Evolutionary conservation across 2,888 invertebrate species (phyloP).

Genomic region (Rhaphigaster nebulosa): DNA sequence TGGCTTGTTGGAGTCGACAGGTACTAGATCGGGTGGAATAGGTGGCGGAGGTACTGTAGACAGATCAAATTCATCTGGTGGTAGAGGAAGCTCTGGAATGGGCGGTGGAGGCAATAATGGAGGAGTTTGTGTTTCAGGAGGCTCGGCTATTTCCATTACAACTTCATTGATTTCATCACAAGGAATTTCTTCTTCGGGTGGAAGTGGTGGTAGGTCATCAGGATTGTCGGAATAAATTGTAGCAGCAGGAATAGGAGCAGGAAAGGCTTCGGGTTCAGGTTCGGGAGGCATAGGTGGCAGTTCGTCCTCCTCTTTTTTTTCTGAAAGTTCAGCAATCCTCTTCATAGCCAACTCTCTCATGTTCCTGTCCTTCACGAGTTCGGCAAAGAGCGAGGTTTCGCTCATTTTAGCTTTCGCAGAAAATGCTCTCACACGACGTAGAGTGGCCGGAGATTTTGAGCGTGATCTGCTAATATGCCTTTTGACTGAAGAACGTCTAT

Average conservation of each 20-base stretch:
- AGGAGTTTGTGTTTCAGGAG: constrained; percentile 58
- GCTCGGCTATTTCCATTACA: constrained; percentile 48
- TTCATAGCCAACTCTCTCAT: constrained; percentile 82
- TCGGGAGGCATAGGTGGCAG: constrained; percentile 62
- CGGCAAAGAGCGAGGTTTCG: constrained; percentile 90
- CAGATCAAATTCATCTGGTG: constrained; percentile 60
- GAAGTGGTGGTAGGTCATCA: constrained; percentile 64
- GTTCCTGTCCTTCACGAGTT: constrained; percentile 87
- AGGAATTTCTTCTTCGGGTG: constrained; percentile 64
- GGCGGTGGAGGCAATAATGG: constrained; percentile 64
- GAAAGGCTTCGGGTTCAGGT: constrained; percentile 56
- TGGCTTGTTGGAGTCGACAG: constrained; percentile 66
- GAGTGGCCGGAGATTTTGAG: constrained; percentile 60
- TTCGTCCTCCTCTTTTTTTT: constrained; percentile 71
- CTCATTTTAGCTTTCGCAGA: constrained; percentile 80
- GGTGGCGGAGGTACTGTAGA: constrained; percentile 61
- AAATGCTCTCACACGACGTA: constrained; percentile 64
- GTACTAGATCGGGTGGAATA: constrained; percentile 58
- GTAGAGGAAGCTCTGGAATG: constrained; percentile 66
- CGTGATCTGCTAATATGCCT: constrained; percentile 59
- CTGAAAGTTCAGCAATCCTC: constrained; percentile 76
- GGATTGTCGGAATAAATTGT: constrained; percentile 66
- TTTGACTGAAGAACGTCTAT: constrained; percentile 55
- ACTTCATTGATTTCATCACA: constrained; percentile 59
- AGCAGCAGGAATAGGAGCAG: constrained; percentile 64